phyloP scores from a whole-genome alignment of 2,113 vertebrate species.

The Brachyhypopomus occidentalis region DNA sequence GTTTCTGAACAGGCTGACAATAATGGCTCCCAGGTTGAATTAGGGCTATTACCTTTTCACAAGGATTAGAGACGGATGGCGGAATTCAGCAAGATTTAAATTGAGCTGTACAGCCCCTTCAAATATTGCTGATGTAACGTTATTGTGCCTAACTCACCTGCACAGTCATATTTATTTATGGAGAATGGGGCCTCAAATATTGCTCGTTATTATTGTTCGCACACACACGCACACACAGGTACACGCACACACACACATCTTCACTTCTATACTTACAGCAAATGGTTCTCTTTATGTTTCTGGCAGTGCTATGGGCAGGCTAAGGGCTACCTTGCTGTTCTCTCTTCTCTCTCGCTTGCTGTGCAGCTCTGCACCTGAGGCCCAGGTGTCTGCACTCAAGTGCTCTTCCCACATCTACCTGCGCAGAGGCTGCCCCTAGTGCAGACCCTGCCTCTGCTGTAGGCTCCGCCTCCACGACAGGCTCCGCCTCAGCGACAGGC shows the following conservation, averaged over 20 bases:
- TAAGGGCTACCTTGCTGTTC: neutral
- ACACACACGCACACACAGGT: neutral
- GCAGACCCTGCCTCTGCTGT: slow-evolving; percentile 1
- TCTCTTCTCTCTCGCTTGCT: neutral
- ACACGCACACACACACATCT: neutral
- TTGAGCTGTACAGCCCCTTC: too few relatives aligned
- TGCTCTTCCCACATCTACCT: slow-evolving; percentile 41
- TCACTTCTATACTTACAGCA: neutral
- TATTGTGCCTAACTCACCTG: neutral
- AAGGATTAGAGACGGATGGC: slow-evolving; percentile 11
- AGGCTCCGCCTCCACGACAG: neutral
- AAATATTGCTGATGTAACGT: too few relatives aligned
- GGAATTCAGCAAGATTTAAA: neutral
- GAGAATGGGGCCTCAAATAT: neutral
- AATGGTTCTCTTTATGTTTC: neutral
- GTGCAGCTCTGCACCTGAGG: slow-evolving; percentile 35
- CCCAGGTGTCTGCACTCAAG: slow-evolving; percentile 25
- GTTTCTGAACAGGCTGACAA: slow-evolving; percentile 38
- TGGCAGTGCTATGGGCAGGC: neutral
- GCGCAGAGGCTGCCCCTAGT: slow-evolving; percentile 28
- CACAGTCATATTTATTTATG: neutral
- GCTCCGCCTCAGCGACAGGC: neutral
- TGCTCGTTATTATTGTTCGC: neutral
- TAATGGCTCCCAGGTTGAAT: slow-evolving; percentile 59
- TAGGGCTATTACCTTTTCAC: slow-evolving; percentile 36